Evolutionary conservation across 1,140 invertebrate species (phyloP), one percentile per base, ranked within the genome.

Genomic region (Bradysia coprophila): DNA sequence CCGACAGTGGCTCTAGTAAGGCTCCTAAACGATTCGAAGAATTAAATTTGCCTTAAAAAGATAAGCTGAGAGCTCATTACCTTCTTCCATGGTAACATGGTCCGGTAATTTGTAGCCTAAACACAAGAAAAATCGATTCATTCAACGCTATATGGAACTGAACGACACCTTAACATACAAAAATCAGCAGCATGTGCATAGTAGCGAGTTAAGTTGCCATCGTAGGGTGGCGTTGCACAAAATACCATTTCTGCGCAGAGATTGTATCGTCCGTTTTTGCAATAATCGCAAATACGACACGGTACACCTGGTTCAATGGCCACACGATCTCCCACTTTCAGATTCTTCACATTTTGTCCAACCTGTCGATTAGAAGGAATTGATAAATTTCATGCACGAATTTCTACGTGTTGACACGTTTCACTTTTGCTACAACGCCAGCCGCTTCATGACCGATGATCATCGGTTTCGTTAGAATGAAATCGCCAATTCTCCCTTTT

Each of bases 141-240:
- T n/a, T n/a, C n/a, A n/a, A n/a, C n/a, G n/a, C n/a, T n/a, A n/a
- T n/a, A n/a, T n/a, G n/a, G n/a, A n/a, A n/a, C n/a, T n/a, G n/a
- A n/a, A n/a, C n/a, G n/a, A n/a, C n/a, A n/a, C n/a, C n/a, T n/a
- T n/a, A n/a, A n/a, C n/a, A n/a, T n/a, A 54, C 89, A 94, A 61
- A 93, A 95, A 64, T 94, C 88, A 16, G 90, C 90, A 16, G 84
- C 76, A 53, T 94, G 90, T 32, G 76, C 78, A 58, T 91, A 92
- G 57, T 76, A 95, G 50, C 79, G 69, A 37, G 69, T 70, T 4
- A 97, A 67, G 54, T 81, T 91, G 37, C 92, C 92, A 65, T 95
- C 73, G 40, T 74, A 59, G 0, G 87, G 90, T 2, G 90, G 91
- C 1, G 91, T 94, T 10, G 91, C 89, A 57, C 85, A 87, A 66